Conservation (phyloP, 1,140 invertebrate genomes). For the Condylostylus longicornis region DNA sequence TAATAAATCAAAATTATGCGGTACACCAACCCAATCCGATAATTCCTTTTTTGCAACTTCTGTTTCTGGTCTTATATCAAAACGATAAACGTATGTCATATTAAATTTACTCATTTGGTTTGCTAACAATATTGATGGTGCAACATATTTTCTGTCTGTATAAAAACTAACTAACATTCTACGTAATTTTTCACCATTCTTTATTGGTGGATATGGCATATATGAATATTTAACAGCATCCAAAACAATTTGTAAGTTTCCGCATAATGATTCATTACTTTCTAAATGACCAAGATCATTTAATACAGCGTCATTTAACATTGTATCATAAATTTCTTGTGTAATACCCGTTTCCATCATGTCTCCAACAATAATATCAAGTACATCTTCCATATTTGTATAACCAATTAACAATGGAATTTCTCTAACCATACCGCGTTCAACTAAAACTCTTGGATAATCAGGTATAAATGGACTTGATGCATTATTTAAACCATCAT, state of each 20-base stretch:
- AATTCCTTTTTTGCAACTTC: conserved; percentile 42
- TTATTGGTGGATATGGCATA: conserved; percentile 42
- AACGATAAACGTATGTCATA: conserved; percentile 51
- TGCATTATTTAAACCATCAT: conserved; percentile 49
- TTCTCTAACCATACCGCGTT: conserved; percentile 40
- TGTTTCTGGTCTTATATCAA: conserved; percentile 57
- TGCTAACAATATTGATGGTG: conserved; percentile 49
- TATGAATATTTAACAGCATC: conserved; percentile 63
- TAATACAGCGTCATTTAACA: conserved; percentile 43
- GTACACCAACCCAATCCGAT: conserved; percentile 56
- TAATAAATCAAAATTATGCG: conserved; percentile 61
- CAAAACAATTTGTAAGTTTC: conserved; percentile 50
- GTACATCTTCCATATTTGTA: conserved; percentile 61
- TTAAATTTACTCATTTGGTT: conserved; percentile 42
- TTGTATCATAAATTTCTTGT: conserved; percentile 40
- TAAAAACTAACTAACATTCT: conserved; percentile 49
- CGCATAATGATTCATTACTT: conserved; percentile 40
- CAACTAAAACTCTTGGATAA: conserved; percentile 44
- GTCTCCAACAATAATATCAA: conserved; percentile 40
- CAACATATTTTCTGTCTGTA: conserved; percentile 56
- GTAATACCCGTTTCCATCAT: conserved; percentile 37
- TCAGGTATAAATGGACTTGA: conserved; percentile 48
- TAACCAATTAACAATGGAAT: conserved; percentile 57
- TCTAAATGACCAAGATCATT: conserved; percentile 36
- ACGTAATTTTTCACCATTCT: conserved; percentile 39